A percentile compares a stretch with the other conserved stretches of the same genome.
phyloP scores from a whole-genome alignment of 2,888 invertebrate genomes.

The Altica lythri region DNA sequence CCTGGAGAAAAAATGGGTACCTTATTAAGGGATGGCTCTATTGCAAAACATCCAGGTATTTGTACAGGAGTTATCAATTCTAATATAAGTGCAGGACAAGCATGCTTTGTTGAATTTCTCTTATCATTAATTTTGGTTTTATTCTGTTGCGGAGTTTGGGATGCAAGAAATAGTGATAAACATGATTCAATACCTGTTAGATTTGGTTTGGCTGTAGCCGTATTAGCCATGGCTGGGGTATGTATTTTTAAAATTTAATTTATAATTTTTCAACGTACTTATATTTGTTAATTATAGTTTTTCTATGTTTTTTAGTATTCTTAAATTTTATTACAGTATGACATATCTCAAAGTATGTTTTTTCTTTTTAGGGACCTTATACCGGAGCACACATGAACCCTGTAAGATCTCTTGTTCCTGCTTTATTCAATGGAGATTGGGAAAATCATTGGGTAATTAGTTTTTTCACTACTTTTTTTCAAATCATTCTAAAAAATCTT shows the following conservation, averaged over 20 bases:
- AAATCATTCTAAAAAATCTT: neutral
- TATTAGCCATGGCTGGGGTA: conserved; percentile 69
- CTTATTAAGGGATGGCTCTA: conserved; percentile 13
- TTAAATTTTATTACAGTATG: no score
- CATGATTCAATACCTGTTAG: conserved; percentile 69
- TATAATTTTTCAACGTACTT: no score
- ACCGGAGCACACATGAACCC: conserved; percentile 75
- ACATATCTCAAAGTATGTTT: no score
- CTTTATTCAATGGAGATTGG: conserved; percentile 71
- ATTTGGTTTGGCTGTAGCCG: conserved; percentile 70
- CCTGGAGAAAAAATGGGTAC: conserved; percentile 39
- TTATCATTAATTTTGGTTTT: conserved; percentile 69
- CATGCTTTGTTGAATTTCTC: conserved; percentile 67
- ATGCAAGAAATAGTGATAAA: conserved; percentile 68
- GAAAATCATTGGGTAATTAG: conserved; percentile 65
- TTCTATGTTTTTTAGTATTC: neutral
- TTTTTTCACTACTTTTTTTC: neutral
- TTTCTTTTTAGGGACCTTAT: conserved; percentile 42
- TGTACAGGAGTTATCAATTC: conserved; percentile 48
- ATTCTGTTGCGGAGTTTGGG: conserved; percentile 74
- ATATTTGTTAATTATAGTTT: no score
- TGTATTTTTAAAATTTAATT: conserved; percentile 43
- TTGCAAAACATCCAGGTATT: conserved; percentile 37
- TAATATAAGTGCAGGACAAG: conserved; percentile 56
- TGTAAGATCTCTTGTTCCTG: conserved; percentile 72